phyloP scores from a whole-genome alignment of 30 jellyfish, hydroid and myxozoan species.

The Aurelia coerulea region DNA sequence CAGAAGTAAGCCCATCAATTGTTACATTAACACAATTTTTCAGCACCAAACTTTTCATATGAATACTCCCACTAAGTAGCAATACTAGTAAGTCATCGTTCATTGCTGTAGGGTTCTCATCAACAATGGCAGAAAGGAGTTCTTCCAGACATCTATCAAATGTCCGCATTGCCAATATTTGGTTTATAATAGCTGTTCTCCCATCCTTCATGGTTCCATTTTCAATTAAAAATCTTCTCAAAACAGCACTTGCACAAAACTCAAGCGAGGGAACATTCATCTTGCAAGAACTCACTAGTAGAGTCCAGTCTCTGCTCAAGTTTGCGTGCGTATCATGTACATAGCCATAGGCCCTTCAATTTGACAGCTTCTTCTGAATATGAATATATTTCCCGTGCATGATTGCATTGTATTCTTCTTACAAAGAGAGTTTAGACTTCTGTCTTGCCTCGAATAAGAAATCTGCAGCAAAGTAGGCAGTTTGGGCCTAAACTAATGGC shows the following conservation, averaged over 20 bases:
- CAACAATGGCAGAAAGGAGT: constrained; percentile 24
- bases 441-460: too few relatives aligned
- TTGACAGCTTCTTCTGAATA: too few relatives aligned
- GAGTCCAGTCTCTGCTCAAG: too few relatives aligned
- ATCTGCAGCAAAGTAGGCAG: too few relatives aligned
- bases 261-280: constrained; percentile 30
- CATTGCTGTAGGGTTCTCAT: constrained; percentile 14
- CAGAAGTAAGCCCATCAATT: constrained; percentile 47
- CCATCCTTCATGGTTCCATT: not conserved
- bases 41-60: constrained; percentile 35
- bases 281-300: not conserved
- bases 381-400: too few relatives aligned
- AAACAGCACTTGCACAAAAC: constrained; percentile 16
- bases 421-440: too few relatives aligned
- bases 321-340: too few relatives aligned
- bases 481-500: too few relatives aligned
- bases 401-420: too few relatives aligned
- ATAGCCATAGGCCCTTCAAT: too few relatives aligned
- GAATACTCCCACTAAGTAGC: constrained; percentile 47
- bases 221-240: constrained; percentile 4
- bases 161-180: not conserved
- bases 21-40: constrained; percentile 51
- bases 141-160: constrained; percentile 12
- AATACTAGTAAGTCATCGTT: constrained; percentile 34
- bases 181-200: not conserved